A percentile compares a stretch with the other conserved stretches of the same genome.
Conservation (phyloP, 2,797 vertebrate species). For the Pantherophis vulpinus region DNA sequence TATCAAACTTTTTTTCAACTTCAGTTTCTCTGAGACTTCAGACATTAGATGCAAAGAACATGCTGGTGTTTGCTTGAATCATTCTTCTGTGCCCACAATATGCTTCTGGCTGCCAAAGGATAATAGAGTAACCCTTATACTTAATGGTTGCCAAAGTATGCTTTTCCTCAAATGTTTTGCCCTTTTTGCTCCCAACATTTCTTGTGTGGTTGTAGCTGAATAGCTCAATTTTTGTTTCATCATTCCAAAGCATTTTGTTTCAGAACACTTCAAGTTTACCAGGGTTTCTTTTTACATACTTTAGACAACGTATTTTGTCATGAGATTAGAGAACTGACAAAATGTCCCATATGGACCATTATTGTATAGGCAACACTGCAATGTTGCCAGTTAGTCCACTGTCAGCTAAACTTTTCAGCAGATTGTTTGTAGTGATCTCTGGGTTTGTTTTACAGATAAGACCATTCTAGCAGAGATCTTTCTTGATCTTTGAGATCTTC, state of each 20-base stretch:
- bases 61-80: background rate
- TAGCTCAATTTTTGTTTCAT: background rate
- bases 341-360: background rate
- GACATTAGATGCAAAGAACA: background rate
- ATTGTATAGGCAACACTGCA: background rate
- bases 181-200: background rate
- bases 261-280: background rate
- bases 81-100: background rate
- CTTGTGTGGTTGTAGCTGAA: background rate
- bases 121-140: background rate
- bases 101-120: background rate
- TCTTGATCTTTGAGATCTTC: background rate
- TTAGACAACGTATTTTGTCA: background rate
- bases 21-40: background rate
- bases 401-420: background rate
- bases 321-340: background rate
- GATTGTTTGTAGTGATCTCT: background rate
- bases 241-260: background rate
- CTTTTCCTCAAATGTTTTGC: background rate
- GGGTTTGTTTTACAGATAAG: background rate
- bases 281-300: background rate
- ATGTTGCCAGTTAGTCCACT: background rate
- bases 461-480: background rate
- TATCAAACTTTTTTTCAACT: background rate
- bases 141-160: background rate